Conservation (phyloP, 2,113 vertebrate species). For the Paradoxurus hermaphroditus region DNA sequence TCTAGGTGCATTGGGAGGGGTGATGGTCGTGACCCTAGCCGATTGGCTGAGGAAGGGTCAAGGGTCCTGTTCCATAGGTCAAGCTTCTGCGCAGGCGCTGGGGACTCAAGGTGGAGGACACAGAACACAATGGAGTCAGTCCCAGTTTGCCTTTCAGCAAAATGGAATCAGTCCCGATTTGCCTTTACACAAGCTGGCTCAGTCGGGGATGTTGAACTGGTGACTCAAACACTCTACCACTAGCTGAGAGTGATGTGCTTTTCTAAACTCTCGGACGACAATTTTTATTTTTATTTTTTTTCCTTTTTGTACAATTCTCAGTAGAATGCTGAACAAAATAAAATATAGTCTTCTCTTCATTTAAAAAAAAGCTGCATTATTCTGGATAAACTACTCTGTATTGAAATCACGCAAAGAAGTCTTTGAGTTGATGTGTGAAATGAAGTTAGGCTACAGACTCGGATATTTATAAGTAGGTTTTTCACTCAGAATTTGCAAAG, state of each 20-base stretch:
- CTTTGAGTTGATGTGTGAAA: background rate
- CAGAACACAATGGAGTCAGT: no score
- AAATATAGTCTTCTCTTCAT: slow-evolving; percentile 19
- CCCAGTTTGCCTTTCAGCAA: no score
- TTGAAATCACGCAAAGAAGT: background rate
- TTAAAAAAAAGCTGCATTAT: background rate
- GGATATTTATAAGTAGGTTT: background rate
- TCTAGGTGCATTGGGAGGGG: no score
- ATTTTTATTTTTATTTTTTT: background rate
- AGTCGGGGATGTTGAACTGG: background rate
- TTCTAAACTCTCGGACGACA: background rate
- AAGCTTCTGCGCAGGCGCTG: no score
- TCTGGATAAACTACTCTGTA: background rate
- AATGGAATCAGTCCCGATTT: no score
- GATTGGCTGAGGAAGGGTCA: no score
- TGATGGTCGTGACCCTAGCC: no score
- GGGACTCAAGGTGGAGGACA: no score
- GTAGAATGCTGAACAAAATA: slow-evolving; percentile 25
- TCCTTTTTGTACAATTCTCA: background rate
- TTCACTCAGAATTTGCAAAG: background rate
- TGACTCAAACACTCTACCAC: background rate
- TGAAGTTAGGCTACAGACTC: background rate
- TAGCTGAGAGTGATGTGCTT: background rate
- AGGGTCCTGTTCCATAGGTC: no score
- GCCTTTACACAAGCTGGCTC: no score